These are phyloP conservation scores for Tryphoninae sp. DNA, from an alignment of 2,888 invertebrate genomes.

Conservation along the genomic window DNA sequence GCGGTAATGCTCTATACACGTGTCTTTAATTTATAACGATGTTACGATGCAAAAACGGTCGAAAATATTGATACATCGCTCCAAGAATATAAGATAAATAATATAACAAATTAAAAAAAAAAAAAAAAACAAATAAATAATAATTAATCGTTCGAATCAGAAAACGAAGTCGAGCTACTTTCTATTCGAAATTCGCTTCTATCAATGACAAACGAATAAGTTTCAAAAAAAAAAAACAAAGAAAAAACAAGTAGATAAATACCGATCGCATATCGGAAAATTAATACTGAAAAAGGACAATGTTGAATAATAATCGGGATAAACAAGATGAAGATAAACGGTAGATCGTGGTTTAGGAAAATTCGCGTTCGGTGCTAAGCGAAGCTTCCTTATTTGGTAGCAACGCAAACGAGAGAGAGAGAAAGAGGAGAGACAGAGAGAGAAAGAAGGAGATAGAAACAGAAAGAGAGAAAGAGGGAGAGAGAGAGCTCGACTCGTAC, in stretches of 20 bases:
- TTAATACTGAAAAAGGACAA: background rate
- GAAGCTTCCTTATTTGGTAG: background rate
- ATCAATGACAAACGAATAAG: too few relatives aligned
- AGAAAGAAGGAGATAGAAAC: background rate
- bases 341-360: background rate
- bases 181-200: too few relatives aligned
- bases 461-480: background rate
- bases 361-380: background rate
- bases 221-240: too few relatives aligned
- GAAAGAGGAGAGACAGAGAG: background rate
- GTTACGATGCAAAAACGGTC: background rate
- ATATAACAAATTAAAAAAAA: background rate
- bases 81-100: background rate
- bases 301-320: too few relatives aligned
- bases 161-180: background rate
- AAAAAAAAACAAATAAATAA: background rate
- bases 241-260: too few relatives aligned
- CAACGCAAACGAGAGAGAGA: background rate
- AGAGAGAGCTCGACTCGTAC: background rate
- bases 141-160: background rate
- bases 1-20: constrained; percentile 28
- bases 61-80: background rate
- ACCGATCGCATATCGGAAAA: background rate
- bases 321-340: background rate
- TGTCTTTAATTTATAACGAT: background rate